A percentile compares a stretch with the other conserved stretches of the same genome.
These are phyloP conservation scores for Chaetops frenatus DNA, from an alignment of 2,113 vertebrate genomes.

Conservation along the genomic window DNA sequence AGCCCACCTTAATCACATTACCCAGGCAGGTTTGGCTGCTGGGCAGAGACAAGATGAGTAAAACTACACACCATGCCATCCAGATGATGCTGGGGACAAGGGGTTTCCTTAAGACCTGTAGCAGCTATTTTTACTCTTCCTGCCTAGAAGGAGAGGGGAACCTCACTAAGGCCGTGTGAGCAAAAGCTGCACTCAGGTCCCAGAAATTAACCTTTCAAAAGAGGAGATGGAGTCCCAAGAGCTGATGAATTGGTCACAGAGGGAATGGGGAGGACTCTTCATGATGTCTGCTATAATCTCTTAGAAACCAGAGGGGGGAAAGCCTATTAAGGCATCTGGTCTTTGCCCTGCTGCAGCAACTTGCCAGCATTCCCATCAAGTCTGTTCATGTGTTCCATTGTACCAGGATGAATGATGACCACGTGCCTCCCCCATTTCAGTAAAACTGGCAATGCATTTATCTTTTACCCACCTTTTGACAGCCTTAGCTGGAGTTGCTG, in stretches of 20 bases:
- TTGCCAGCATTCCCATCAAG: too few species aligned
- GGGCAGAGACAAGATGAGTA: not conserved
- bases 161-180: not conserved
- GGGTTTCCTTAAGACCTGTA: not conserved
- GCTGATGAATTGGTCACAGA: not conserved
- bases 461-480: constrained; percentile 84
- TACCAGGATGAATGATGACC: not conserved
- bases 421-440: not conserved
- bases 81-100: not conserved
- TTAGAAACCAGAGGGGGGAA: not conserved
- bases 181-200: not conserved
- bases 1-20: not conserved
- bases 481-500: constrained; percentile 84
- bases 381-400: not conserved
- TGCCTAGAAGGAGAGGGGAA: not conserved
- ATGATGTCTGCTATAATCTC: not conserved
- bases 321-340: not conserved
- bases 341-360: not conserved
- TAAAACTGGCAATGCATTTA: not conserved
- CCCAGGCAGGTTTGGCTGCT: not conserved
- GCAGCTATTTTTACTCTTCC: not conserved
- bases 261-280: not conserved
- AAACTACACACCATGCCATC: not conserved
- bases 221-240: not conserved
- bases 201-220: not conserved